Base-by-base conservation (phyloP, 2,113 vertebrate species). In the Turnix velox region DNA sequence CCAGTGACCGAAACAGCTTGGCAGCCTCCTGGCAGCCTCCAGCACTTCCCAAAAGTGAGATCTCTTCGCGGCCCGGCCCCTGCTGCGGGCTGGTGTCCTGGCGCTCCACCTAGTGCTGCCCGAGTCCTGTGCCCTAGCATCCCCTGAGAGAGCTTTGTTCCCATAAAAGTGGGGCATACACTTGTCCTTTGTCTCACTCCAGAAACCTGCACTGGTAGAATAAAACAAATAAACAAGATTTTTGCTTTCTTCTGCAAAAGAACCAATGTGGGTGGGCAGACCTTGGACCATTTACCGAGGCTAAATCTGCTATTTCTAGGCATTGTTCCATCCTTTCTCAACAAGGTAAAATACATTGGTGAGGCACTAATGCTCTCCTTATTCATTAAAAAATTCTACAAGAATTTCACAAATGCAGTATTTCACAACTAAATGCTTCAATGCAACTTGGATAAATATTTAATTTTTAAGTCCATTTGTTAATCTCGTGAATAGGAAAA, bases 21-120 rank as follows among this genome's bases (percentile, higher is more conserved):
- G 23, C 33, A 77, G 42, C 35, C 33, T 31, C 61, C 39, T 4
- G 19, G 15, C 45, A n/a, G 30, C 42, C 30, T 23, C 37, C 40
- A 28, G 40, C 3, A 0, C 46, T 43, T 43, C 40, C 10, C 18
- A 10, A 31, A 30, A 18, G 3, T 5, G 63, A 35, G 63, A 22
- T 18, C 17, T 11, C 8, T 59, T 2, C 5, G n/a, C 6, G 20
- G 19, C 43, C 18, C 1, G 0, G 25, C 22, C n/a, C 3, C 0
- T 12, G n/a, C 69, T 7, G n/a, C 0, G 1, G 31, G 31, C 25
- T 18, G 2, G 33, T 1, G 5, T 52, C 63, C 31, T 39, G 54
- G 48, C 7, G 0, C 37, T 88, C 42, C 33, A 4, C 27, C 19
- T 39, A 7, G 3, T 9, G 31, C 48, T 57, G 23, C 19, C 14